phyloP scores from a whole-genome alignment of 2,113 vertebrate species.

The Eonycteris spelaea region DNA sequence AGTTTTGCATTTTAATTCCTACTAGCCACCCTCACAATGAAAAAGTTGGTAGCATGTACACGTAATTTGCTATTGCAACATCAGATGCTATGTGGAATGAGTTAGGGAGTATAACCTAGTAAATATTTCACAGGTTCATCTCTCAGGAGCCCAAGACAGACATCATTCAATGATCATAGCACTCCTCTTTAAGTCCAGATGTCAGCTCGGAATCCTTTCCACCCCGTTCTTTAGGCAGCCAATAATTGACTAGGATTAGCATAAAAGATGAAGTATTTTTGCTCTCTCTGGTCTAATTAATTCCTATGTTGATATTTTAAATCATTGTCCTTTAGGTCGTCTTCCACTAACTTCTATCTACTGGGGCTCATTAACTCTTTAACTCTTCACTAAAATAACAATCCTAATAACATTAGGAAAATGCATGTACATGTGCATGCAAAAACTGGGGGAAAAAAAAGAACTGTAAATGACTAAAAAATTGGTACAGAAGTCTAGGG shows the following conservation, averaged over 20 bases:
- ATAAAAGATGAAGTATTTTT: neutral
- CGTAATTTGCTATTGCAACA: neutral
- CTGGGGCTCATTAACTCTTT: neutral
- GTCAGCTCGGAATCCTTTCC: neutral
- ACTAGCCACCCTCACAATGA: neutral
- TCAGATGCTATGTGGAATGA: neutral
- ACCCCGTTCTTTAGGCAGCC: neutral
- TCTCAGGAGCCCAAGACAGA: neutral
- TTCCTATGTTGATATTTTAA: neutral
- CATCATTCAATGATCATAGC: neutral
- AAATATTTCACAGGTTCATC: neutral
- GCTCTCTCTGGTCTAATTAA: neutral
- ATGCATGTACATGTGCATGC: neutral
- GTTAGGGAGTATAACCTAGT: neutral
- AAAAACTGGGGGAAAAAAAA: neutral
- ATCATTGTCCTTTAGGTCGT: neutral
- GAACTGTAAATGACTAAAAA: neutral
- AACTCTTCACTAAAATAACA: neutral
- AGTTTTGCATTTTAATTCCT: neutral
- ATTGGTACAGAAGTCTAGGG: neutral
- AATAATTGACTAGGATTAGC: neutral
- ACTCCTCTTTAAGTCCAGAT: neutral
- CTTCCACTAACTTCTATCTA: neutral
- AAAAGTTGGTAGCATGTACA: neutral
- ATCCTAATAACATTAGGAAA: neutral